Evolutionary conservation across 2,797 vertebrate species (phyloP), one percentile per base, ranked within the genome.

Genomic region (Gadopsis bispinosus): DNA sequence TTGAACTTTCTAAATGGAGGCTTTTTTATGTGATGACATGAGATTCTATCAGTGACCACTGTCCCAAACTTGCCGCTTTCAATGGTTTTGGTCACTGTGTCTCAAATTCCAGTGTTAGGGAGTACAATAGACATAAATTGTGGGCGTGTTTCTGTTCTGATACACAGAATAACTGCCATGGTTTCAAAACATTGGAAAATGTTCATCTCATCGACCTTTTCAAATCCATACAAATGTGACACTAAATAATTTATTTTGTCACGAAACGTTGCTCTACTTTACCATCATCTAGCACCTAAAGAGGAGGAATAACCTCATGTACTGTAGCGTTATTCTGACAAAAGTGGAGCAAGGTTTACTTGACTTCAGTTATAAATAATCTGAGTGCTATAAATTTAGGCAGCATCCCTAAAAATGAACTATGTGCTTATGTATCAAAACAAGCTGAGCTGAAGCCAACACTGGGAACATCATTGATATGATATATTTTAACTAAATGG

Each of bases 21-120:
- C 31, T 73, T 76, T 33, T 60, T 6, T 35, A 62, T 47, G 26
- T 65, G 31, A 73, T 60, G 45, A 43, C 2, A 39, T 33, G 14
- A 35, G 33, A 54, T 33, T 69, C 33, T 20, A 1, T 31, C 17
- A 54, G 62, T 39, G 4, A 35, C 16, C 20, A n/a, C 29, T 4
- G 63, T 33, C 43, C 37, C 14, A 35, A 45, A 67, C 22, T 4
- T 55, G 4, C 11, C 33, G 13, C 45, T 75, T 16, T 14, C 13
- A 72, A 12, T 48, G 7, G 50, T 20, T 56, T 58, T 48, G n/a
- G 19, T 55, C 5, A 35, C 50, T 50, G 47, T n/a, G 4, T 58
- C 35, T 48, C 41, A 26, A 48, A 29, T n/a, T 43, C 22, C 7
- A 33, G 20, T 56, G 54, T 79, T 31, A 14, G 5, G 7, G 16